A percentile compares a stretch with the other conserved stretches of the same genome.
phyloP scores from a whole-genome alignment of 2,888 invertebrate species.

The Coelogynopora nodosa region DNA sequence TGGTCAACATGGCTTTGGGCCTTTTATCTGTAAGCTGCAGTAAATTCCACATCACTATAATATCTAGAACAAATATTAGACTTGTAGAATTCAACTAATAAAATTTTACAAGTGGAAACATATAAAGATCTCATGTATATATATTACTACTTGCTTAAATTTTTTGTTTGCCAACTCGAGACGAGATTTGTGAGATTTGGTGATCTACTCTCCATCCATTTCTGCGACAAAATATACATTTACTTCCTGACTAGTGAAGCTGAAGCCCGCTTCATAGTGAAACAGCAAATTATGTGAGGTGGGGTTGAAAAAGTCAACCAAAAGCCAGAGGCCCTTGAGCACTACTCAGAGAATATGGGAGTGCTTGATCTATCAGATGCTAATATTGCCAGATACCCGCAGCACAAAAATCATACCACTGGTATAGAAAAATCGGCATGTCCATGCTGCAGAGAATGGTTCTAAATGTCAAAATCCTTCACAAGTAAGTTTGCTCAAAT shows the following conservation, averaged over 20 bases:
- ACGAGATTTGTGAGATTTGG: neutral
- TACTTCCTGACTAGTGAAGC: neutral
- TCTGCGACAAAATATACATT: neutral
- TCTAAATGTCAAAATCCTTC: neutral
- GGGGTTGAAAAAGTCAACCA: neutral
- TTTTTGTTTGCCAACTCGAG: neutral
- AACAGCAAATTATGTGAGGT: neutral
- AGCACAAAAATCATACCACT: neutral
- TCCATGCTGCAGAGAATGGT: neutral
- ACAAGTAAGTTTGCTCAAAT: neutral
- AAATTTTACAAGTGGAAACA: neutral
- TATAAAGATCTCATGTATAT: neutral
- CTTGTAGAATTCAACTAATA: no score
- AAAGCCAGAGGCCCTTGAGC: neutral
- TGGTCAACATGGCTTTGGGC: no score
- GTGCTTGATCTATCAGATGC: neutral
- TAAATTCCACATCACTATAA: no score
- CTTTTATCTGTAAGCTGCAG: no score
- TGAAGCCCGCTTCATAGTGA: neutral
- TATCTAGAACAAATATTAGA: no score
- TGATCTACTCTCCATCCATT: neutral
- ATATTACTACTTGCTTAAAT: neutral
- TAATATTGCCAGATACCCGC: neutral
- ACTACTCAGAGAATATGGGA: neutral
- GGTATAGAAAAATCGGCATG: neutral